Evolutionary conservation across 1,140 invertebrate genomes (phyloP).

Genomic region (Phthorimaea operculella): DNA sequence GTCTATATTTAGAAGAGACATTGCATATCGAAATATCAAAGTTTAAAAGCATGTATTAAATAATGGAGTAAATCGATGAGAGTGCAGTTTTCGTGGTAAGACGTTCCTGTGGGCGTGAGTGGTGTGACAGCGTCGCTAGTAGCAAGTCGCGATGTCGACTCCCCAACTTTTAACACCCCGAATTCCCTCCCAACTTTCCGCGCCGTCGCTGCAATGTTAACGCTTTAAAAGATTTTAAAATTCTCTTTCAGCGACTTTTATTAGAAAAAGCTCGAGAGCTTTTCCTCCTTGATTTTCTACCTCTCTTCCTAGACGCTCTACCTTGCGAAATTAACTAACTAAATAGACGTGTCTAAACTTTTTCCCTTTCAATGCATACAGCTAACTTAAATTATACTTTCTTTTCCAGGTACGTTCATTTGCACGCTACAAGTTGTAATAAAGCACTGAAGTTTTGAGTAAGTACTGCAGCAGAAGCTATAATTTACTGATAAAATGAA

Average conservation of each 20-base stretch:
- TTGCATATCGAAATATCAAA: no score
- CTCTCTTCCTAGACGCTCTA: neutral
- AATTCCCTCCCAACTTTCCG: conserved; percentile 15
- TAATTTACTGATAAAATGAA: neutral
- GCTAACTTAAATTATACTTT: neutral
- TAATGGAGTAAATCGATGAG: neutral
- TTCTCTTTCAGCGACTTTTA: conserved; percentile 13
- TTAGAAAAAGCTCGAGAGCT: conserved; percentile 12
- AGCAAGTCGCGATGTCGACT: conserved; percentile 1
- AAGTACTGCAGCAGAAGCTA: neutral
- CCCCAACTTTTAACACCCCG: conserved; percentile 14
- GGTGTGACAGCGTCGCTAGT: neutral
- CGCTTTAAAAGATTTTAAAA: conserved; percentile 15
- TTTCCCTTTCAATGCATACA: neutral
- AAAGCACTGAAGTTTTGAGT: neutral
- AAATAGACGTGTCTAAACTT: neutral
- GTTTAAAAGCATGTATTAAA: no score
- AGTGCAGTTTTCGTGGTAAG: neutral
- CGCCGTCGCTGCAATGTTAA: conserved; percentile 12
- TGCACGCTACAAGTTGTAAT: neutral
- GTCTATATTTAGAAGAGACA: no score
- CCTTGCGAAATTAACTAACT: conserved; percentile 1
- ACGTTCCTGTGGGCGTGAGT: neutral
- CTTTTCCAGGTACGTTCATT: conserved; percentile 16
- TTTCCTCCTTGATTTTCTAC: conserved; percentile 2